Percentiles rank a stretch among this genome's conserved stretches.
Evolutionary conservation across 2,113 vertebrate species (phyloP).

Genomic region (Dascyllus trimaculatus): DNA sequence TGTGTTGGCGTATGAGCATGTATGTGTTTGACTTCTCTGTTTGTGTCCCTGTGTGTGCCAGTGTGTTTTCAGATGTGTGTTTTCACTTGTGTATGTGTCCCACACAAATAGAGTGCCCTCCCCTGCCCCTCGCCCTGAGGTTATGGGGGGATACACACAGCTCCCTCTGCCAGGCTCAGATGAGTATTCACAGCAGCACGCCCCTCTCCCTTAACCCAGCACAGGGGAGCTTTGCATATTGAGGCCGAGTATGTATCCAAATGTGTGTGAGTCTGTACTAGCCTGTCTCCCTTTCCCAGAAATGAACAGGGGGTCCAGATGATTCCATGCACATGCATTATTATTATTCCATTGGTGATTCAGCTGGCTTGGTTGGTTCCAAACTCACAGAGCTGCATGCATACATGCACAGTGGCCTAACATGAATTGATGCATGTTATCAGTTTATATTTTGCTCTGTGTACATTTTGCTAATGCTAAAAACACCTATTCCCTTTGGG

Average conservation of each 20-base stretch:
- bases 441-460: conserved; percentile 31
- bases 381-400: conserved; percentile 54
- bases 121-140: conserved; percentile 76
- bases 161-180: conserved; percentile 78
- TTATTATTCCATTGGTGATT: conserved; percentile 73
- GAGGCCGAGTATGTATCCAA: conserved; percentile 61
- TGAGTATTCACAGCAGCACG: conserved; percentile 83
- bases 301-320: conserved; percentile 70
- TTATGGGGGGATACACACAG: conserved; percentile 78
- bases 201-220: conserved; percentile 78
- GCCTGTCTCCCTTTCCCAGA: conserved; percentile 53
- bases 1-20: conserved; percentile 52
- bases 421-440: conserved; percentile 44
- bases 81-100: conserved; percentile 74
- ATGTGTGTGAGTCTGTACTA: conserved; percentile 19
- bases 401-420: conserved; percentile 52
- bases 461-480: conserved; percentile 24
- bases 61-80: conserved; percentile 67
- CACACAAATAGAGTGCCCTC: conserved; percentile 71
- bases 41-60: conserved; percentile 39
- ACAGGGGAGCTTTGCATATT: conserved; percentile 82
- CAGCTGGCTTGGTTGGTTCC: conserved; percentile 57
- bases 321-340: conserved; percentile 74
- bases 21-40: conserved; percentile 55
- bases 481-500: conserved; percentile 14